Conservation (phyloP, 2,888 invertebrate species). For the Cartodere bifasciata region DNA sequence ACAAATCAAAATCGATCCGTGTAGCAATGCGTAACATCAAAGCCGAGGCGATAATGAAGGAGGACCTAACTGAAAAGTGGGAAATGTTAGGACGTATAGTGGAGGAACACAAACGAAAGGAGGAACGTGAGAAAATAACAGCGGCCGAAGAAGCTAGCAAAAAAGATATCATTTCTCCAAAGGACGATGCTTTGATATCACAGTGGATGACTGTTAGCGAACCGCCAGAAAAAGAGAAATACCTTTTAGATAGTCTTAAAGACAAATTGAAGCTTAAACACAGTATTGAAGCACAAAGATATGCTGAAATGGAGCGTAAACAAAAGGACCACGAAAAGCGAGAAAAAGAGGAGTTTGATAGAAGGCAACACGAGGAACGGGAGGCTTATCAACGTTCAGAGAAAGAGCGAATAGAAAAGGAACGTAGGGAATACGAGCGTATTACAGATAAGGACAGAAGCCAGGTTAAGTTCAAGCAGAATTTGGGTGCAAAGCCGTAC, state of each 20-base stretch:
- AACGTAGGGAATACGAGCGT: slow-evolving; percentile 29
- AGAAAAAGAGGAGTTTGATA: slow-evolving; percentile 29
- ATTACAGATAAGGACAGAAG: slow-evolving; percentile 22
- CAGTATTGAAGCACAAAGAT: slow-evolving; percentile 33
- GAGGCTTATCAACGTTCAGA: slow-evolving; percentile 26
- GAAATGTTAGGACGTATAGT: slow-evolving; percentile 35
- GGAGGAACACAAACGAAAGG: slow-evolving; percentile 37
- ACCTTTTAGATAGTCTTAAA: slow-evolving; percentile 38
- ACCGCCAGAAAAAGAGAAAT: slow-evolving; percentile 35
- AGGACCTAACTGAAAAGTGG: slow-evolving; percentile 34
- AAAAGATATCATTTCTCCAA: slow-evolving; percentile 22
- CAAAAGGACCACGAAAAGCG: slow-evolving; percentile 32
- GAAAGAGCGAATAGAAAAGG: slow-evolving; percentile 24
- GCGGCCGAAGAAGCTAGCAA: slow-evolving; percentile 11
- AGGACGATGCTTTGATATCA: slow-evolving; percentile 31
- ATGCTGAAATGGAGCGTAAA: slow-evolving; percentile 27
- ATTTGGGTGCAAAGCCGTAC: slow-evolving; percentile 28
- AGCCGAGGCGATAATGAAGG: slow-evolving; percentile 36
- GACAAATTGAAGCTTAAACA: slow-evolving; percentile 41
- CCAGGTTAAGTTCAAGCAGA: slow-evolving; percentile 29
- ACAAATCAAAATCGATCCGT: slow-evolving; percentile 47
- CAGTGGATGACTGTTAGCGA: slow-evolving; percentile 41
- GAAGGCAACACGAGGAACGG: slow-evolving; percentile 28
- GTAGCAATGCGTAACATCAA: slow-evolving; percentile 51
- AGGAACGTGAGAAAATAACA: slow-evolving; percentile 22